Evolutionary conservation across 1,140 invertebrate species (phyloP).

Genomic region (Brachionus calyciflorus): DNA sequence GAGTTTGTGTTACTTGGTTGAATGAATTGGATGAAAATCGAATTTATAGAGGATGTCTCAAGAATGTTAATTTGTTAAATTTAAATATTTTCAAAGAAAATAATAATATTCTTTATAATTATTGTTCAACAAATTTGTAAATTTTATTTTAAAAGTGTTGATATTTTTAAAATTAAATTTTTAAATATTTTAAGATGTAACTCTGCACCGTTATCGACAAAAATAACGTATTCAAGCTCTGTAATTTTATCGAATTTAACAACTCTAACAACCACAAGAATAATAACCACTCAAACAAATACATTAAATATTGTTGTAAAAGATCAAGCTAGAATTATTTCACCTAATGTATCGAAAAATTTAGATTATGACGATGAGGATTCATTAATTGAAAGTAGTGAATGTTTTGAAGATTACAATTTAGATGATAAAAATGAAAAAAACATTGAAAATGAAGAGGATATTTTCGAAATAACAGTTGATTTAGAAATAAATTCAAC

Average conservation of each 20-base stretch:
- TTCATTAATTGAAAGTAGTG: too few relatives aligned
- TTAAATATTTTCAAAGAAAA: not conserved
- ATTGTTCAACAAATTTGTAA: not conserved
- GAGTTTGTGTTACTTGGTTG: not conserved
- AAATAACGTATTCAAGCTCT: too few relatives aligned
- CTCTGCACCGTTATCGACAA: too few relatives aligned
- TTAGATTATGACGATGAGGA: not conserved
- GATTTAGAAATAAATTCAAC: conserved; percentile 8
- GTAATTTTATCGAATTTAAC: too few relatives aligned
- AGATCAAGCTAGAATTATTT: too few relatives aligned
- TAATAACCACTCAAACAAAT: not conserved
- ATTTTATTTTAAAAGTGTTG: too few relatives aligned
- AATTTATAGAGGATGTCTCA: conserved; percentile 6
- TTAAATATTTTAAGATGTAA: too few relatives aligned
- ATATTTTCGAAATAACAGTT: not conserved
- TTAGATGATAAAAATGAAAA: not conserved
- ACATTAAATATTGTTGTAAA: too few relatives aligned
- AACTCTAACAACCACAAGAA: not conserved
- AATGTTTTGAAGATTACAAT: not conserved
- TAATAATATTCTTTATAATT: not conserved
- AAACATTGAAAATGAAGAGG: not conserved
- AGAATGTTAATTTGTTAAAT: not conserved
- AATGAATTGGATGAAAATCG: not conserved
- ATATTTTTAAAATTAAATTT: not conserved
- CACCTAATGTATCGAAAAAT: too few relatives aligned